These are phyloP conservation scores for Berghia stephanieae DNA, from an alignment of 1,140 invertebrate genomes.

Conservation along the genomic window DNA sequence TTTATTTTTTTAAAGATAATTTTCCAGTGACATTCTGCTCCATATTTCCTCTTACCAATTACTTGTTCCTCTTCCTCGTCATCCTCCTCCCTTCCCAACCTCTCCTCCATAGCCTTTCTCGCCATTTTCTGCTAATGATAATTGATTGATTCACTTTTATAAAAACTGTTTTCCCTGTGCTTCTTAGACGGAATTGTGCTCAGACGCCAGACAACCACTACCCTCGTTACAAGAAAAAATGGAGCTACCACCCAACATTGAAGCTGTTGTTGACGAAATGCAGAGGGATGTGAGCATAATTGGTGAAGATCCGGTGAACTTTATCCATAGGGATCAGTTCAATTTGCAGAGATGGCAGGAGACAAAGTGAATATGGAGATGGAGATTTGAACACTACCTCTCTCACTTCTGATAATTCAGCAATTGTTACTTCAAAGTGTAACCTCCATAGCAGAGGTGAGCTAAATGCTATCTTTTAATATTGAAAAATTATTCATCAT, in stretches of 20 bases:
- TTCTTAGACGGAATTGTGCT: constrained; percentile 55
- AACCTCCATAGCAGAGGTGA: background rate
- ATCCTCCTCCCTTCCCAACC: too few relatives aligned
- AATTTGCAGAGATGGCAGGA: constrained; percentile 8
- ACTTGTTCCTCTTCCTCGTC: too few relatives aligned
- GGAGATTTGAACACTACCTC: constrained; percentile 24
- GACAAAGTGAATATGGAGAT: constrained; percentile 24
- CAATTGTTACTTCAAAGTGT: constrained; percentile 20
- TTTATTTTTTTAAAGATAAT: background rate
- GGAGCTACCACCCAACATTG: constrained; percentile 44
- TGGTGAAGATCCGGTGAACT: background rate
- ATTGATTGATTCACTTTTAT: background rate
- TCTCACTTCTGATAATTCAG: too few relatives aligned
- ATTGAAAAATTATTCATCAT: too few relatives aligned
- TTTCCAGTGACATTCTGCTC: background rate
- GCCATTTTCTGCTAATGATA: too few relatives aligned
- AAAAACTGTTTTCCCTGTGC: background rate
- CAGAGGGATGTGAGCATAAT: constrained; percentile 6
- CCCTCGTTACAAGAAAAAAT: constrained; percentile 58
- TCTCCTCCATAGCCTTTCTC: too few relatives aligned
- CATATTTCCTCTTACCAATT: background rate
- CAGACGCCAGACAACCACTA: constrained; percentile 57
- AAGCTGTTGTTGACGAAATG: constrained; percentile 33
- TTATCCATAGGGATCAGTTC: constrained; percentile 9
- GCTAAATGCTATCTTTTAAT: background rate